Conservation (phyloP, 2,888 invertebrate genomes). For the Acrocyrtus sp. region DNA sequence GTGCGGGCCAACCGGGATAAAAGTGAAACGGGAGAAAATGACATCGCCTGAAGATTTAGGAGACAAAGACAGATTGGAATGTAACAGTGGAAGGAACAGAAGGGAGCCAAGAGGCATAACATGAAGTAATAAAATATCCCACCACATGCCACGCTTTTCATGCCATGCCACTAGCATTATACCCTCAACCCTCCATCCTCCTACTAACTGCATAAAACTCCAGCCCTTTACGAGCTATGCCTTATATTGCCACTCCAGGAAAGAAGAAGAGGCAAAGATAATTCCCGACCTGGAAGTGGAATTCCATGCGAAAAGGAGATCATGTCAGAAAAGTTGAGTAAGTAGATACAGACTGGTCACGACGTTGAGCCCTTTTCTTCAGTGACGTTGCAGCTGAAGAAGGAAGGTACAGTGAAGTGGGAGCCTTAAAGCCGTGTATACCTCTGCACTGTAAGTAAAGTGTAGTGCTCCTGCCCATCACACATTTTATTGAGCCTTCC, state of each 20-base stretch:
- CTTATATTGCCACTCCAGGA: background rate
- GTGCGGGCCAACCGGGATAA: too few species aligned
- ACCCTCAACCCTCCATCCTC: too few species aligned
- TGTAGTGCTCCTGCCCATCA: too few species aligned
- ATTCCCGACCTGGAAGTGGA: background rate
- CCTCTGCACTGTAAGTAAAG: too few species aligned
- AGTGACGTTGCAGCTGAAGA: background rate
- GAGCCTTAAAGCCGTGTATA: too few species aligned
- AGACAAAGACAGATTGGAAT: conserved; percentile 30
- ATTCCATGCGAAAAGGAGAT: background rate
- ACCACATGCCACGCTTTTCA: background rate
- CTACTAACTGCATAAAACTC: too few species aligned
- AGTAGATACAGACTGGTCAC: conserved; percentile 26
- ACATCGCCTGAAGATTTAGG: conserved; percentile 14
- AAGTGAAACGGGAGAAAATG: too few species aligned
- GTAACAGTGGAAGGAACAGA: background rate
- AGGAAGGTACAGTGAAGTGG: background rate
- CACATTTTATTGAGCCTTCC: too few species aligned
- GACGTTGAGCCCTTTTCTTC: conserved; percentile 32
- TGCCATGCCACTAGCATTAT: too few species aligned
- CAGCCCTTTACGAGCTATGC: too few species aligned
- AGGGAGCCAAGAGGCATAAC: background rate
- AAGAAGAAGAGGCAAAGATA: background rate
- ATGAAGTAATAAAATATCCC: background rate
- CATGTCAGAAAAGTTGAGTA: conserved; percentile 32